phyloP scores from a whole-genome alignment of 1,140 invertebrate species.

The Drosophila gunungcola region DNA sequence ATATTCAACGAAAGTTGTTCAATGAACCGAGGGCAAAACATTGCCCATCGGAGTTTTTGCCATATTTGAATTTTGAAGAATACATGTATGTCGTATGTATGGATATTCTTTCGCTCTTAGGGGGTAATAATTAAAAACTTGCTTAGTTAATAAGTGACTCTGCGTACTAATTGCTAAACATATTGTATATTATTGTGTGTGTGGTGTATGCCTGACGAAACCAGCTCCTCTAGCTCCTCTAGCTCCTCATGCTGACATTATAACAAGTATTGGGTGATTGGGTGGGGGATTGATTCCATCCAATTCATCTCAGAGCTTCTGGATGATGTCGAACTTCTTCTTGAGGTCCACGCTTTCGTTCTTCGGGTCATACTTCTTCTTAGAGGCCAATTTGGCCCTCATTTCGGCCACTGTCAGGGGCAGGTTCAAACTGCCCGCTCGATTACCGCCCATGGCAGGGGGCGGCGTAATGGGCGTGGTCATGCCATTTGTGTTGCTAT shows the following conservation, averaged over 20 bases:
- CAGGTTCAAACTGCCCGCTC: constrained; percentile 87
- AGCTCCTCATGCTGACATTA: constrained; percentile 45
- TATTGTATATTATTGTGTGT: constrained; percentile 41
- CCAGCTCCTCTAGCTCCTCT: constrained; percentile 26
- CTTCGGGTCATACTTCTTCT: constrained; percentile 95
- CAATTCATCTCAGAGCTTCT: constrained; percentile 89
- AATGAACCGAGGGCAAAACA: constrained; percentile 45
- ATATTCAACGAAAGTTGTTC: constrained; percentile 63
- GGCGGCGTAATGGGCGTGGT: constrained; percentile 38
- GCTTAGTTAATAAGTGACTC: constrained; percentile 81
- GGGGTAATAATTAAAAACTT: constrained; percentile 71
- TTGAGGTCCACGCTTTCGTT: constrained; percentile 94
- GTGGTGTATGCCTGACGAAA: constrained; percentile 40
- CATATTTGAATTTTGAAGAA: constrained; percentile 35
- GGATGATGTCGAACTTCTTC: constrained; percentile 96
- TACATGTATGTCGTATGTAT: constrained; percentile 35
- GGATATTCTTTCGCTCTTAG: constrained; percentile 38
- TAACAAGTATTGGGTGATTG: constrained; percentile 60
- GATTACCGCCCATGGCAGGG: constrained; percentile 36
- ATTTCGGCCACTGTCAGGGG: constrained; percentile 95
- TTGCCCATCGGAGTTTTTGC: constrained; percentile 28
- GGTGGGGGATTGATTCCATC: not conserved
- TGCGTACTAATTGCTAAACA: constrained; percentile 72
- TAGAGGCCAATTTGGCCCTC: constrained; percentile 92
- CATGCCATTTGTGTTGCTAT: constrained; percentile 27